These are phyloP conservation scores for Lepidurus arcticus DNA, from an alignment of 1,140 invertebrate genomes.

Conservation along the genomic window DNA sequence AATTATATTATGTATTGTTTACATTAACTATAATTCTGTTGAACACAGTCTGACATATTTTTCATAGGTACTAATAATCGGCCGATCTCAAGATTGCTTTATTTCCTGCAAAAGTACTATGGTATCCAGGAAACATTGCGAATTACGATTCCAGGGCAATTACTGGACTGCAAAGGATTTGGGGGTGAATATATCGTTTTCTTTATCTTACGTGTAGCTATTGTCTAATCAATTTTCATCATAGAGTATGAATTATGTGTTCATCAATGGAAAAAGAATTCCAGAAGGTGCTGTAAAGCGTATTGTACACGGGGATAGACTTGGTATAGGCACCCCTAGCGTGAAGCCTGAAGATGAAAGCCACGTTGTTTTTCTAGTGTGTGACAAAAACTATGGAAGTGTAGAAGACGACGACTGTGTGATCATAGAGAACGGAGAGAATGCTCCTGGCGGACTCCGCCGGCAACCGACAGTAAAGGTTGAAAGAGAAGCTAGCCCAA, in stretches of 20 bases:
- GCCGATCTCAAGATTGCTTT: neutral
- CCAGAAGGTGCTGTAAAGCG: neutral
- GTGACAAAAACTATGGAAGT: neutral
- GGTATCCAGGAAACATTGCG: conserved; percentile 27
- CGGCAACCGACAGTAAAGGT: conserved; percentile 2
- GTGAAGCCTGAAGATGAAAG: neutral
- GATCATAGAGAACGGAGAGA: neutral
- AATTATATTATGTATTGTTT: neutral
- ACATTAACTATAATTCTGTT: neutral
- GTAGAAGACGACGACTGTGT: neutral
- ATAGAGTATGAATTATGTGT: conserved; percentile 30
- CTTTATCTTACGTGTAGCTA: neutral
- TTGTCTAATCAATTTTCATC: neutral
- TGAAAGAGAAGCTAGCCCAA: conserved; percentile 20
- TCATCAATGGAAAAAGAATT: neutral
- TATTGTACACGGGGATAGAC: neutral
- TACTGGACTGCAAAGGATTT: conserved; percentile 24
- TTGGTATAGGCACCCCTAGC: conserved; percentile 14
- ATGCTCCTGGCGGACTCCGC: neutral
- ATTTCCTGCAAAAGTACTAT: conserved; percentile 25
- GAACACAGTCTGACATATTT: neutral
- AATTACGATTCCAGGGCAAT: neutral
- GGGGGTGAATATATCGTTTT: neutral
- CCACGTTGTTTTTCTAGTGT: neutral
- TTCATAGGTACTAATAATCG: neutral